A percentile compares a stretch with the other conserved stretches of the same genome.
phyloP scores from a whole-genome alignment of 2,797 vertebrate genomes.

The Pelobates cultripes region DNA sequence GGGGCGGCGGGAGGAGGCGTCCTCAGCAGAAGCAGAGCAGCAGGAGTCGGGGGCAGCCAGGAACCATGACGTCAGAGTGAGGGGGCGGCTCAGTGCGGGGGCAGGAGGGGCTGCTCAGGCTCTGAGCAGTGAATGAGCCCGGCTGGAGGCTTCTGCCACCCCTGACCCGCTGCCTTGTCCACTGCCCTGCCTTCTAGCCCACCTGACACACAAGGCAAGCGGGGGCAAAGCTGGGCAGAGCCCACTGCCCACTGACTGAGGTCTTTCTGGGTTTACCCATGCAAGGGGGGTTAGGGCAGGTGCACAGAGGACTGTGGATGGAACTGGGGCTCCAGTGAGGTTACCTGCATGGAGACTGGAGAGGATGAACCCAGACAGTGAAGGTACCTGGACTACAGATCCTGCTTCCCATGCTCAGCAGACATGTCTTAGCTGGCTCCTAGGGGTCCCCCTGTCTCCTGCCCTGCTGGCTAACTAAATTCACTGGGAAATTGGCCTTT shows the following conservation, averaged over 20 bases:
- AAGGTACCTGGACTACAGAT: background rate
- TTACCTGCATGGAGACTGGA: slow-evolving; percentile 45
- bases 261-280: background rate
- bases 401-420: slow-evolving; percentile 16
- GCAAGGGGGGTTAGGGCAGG: background rate
- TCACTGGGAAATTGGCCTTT: slow-evolving; percentile 1
- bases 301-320: background rate
- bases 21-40: slow-evolving; percentile 10
- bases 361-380: slow-evolving; percentile 37
- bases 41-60: slow-evolving; percentile 34
- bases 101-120: slow-evolving; percentile 44
- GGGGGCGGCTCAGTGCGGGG: slow-evolving; percentile 43
- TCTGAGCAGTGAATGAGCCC: slow-evolving; percentile 9
- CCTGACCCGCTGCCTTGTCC: background rate
- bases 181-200: slow-evolving; percentile 6
- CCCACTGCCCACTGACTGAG: too few relatives aligned
- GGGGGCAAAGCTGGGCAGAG: too few relatives aligned
- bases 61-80: slow-evolving; percentile 39
- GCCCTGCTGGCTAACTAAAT: background rate
- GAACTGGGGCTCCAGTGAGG: slow-evolving; percentile 1
- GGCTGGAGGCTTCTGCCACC: slow-evolving; percentile 29
- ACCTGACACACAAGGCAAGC: too few relatives aligned
- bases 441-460: slow-evolving; percentile 5
- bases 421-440: background rate
- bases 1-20: slow-evolving; percentile 3